Conservation (phyloP, 1,140 invertebrate genomes). For the Drosophila dunni region DNA sequence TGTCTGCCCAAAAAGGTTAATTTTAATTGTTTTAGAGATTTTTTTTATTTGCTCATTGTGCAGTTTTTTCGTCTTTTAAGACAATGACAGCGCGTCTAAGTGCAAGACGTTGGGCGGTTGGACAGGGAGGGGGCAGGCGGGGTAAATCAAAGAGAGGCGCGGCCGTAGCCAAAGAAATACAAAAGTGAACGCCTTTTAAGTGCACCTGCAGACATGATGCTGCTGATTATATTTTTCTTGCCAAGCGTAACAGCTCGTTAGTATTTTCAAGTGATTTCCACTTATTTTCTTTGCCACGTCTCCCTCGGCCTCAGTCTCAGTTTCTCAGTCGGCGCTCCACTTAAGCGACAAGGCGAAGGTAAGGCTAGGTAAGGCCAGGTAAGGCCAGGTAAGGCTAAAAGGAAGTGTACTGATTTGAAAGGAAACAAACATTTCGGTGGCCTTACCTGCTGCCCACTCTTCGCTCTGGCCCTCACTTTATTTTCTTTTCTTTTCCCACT, state of each 20-base stretch:
- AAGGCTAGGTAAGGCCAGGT: constrained; percentile 57
- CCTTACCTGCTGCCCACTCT: constrained; percentile 33
- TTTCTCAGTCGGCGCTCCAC: constrained; percentile 14
- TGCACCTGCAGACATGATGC: constrained; percentile 83
- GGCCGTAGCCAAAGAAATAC: constrained; percentile 62
- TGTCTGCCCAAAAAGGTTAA: constrained; percentile 61
- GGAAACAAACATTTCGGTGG: constrained; percentile 75
- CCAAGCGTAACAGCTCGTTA: constrained; percentile 82
- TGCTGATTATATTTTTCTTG: constrained; percentile 83
- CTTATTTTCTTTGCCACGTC: constrained; percentile 63
- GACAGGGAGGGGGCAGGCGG: not conserved
- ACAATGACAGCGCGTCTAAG: constrained; percentile 31
- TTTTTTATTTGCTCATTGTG: constrained; percentile 61
- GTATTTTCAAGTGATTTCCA: constrained; percentile 83
- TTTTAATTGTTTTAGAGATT: constrained; percentile 72
- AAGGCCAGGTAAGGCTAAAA: constrained; percentile 40
- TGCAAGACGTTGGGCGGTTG: not conserved
- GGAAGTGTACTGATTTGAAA: constrained; percentile 82
- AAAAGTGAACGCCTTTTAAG: constrained; percentile 83
- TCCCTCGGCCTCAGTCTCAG: constrained; percentile 1
- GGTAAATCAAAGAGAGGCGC: not conserved
- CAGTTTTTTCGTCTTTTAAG: constrained; percentile 15
- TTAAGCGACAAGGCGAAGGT: constrained; percentile 53
- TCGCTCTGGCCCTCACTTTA: constrained; percentile 44
- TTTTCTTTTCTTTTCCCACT: constrained; percentile 30